Percentiles rank a stretch among this genome's conserved stretches.
phyloP scores from a whole-genome alignment of 92 coral and sea anemone species.

The Heliopora coerulea region DNA sequence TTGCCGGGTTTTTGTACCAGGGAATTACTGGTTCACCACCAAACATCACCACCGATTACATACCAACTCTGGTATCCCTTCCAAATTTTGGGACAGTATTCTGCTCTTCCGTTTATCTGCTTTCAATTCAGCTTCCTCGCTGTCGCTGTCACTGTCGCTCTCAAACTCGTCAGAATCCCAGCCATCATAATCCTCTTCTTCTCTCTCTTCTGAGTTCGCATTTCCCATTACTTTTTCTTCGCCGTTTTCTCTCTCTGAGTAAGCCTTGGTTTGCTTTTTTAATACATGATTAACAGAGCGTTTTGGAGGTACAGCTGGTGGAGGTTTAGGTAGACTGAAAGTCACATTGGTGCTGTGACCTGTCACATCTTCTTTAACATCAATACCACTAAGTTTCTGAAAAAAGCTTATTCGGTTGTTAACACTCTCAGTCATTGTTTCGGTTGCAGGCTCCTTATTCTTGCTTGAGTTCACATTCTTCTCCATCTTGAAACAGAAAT shows the following conservation, averaged over 20 bases:
- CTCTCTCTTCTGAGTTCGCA: background rate
- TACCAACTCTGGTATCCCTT: constrained; percentile 25
- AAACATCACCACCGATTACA: too few species aligned
- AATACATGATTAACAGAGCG: too few species aligned
- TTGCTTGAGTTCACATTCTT: too few species aligned
- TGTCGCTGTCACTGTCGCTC: constrained; percentile 32
- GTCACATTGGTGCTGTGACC: background rate
- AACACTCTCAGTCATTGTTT: too few species aligned
- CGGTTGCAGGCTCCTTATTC: too few species aligned
- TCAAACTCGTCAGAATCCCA: constrained; percentile 29
- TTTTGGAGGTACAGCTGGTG: constrained; percentile 13
- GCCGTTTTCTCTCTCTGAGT: background rate
- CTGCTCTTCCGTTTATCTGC: constrained; percentile 31
- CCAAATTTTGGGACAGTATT: constrained; percentile 8
- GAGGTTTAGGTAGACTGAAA: background rate
- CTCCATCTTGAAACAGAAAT: too few species aligned
- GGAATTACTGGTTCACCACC: too few species aligned
- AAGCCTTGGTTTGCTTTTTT: background rate
- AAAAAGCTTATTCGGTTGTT: background rate
- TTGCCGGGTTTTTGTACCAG: too few species aligned
- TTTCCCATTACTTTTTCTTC: background rate
- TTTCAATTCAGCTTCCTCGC: background rate
- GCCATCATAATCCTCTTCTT: background rate
- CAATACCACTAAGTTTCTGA: constrained; percentile 15
- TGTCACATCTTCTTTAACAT: background rate